These are phyloP conservation scores for Melanitta fusca DNA, from an alignment of 2,797 vertebrate species.

Conservation along the genomic window DNA sequence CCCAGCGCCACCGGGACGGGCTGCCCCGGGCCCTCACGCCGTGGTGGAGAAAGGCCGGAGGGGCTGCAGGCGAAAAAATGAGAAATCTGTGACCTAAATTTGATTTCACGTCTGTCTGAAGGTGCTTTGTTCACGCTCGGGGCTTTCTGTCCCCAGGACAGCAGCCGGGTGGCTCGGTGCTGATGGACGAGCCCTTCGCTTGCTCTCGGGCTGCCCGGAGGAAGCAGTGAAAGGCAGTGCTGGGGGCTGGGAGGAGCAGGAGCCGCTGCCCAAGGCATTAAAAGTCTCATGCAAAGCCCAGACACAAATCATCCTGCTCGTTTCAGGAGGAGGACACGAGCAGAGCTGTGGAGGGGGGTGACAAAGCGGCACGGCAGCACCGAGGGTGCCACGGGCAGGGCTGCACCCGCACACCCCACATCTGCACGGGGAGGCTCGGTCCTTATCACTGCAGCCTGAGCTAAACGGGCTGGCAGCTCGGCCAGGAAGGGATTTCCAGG, in stretches of 20 bases:
- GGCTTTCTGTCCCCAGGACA: not conserved
- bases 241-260: not conserved
- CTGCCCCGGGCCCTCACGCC: not conserved
- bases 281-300: not conserved
- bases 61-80: not conserved
- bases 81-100: not conserved
- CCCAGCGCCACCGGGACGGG: not conserved
- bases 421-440: not conserved
- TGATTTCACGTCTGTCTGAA: not conserved
- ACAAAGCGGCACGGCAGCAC: not conserved
- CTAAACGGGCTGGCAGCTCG: not conserved
- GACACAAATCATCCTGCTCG: not conserved
- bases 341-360: rapidly evolving
- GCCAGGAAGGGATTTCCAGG: not conserved
- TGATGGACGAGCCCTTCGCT: rapidly evolving
- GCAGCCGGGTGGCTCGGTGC: not conserved
- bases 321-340: not conserved
- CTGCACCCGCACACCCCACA: not conserved
- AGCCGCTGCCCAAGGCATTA: not conserved
- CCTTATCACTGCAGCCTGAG: not conserved
- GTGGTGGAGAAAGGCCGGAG: not conserved
- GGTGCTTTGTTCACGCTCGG: not conserved
- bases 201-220: not conserved
- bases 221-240: not conserved
- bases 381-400: rapidly evolving